These are phyloP conservation scores for Epinephelus lanceolatus DNA, from an alignment of 2,113 vertebrate genomes.

Conservation along the genomic window DNA sequence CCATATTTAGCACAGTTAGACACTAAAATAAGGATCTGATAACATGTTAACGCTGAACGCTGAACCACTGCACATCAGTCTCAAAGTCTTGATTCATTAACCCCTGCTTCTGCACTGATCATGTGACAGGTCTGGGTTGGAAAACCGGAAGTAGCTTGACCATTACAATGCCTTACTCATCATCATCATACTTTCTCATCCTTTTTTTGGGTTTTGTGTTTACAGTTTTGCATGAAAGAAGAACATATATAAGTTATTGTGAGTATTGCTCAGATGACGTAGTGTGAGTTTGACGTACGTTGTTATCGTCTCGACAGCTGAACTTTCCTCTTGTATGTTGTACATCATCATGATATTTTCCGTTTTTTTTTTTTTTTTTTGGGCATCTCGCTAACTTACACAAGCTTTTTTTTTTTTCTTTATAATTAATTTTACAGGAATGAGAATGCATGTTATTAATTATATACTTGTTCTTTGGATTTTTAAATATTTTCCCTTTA, in stretches of 20 bases:
- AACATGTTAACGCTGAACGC: conserved; percentile 23
- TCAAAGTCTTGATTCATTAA: conserved; percentile 34
- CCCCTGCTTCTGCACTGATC: conserved; percentile 57
- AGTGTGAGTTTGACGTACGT: conserved; percentile 52
- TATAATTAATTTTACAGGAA: conserved; percentile 49
- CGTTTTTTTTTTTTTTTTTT: background rate
- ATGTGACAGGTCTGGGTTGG: conserved; percentile 62
- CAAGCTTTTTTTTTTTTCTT: conserved; percentile 43
- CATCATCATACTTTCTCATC: conserved; percentile 51
- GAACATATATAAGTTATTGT: conserved; percentile 74
- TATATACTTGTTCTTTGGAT: conserved; percentile 58
- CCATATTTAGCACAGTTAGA: conserved; percentile 40
- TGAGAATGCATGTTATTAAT: conserved; percentile 71
- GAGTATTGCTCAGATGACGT: conserved; percentile 58
- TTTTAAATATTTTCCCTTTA: conserved; percentile 66
- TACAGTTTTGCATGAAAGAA: conserved; percentile 77
- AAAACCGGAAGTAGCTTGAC: conserved; percentile 74
- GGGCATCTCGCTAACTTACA: conserved; percentile 23
- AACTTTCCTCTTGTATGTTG: conserved; percentile 60
- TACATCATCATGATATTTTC: conserved; percentile 47
- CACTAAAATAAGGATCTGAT: conserved; percentile 22
- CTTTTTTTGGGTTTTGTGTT: conserved; percentile 64
- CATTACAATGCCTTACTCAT: conserved; percentile 81
- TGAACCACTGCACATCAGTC: conserved; percentile 29
- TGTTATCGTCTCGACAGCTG: conserved; percentile 37